These are phyloP conservation scores for Tricholaema leucomelas DNA, from an alignment of 2,113 vertebrate species.

Conservation along the genomic window DNA sequence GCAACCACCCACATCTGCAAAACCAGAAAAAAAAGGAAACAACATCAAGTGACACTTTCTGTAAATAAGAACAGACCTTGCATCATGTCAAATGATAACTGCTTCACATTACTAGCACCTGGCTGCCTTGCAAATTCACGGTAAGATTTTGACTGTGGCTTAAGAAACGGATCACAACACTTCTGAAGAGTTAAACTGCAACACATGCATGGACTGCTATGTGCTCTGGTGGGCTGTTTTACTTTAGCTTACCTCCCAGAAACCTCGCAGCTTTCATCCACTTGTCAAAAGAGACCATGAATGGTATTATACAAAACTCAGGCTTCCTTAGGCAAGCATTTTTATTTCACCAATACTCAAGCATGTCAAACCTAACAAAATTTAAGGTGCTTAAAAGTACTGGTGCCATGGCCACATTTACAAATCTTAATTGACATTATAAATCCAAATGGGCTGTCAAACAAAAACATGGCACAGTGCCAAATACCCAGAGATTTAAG, in stretches of 20 bases:
- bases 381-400: background rate
- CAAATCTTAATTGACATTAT: background rate
- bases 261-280: background rate
- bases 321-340: background rate
- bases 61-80: conserved; percentile 13
- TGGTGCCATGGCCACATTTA: background rate
- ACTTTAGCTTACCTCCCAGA: background rate
- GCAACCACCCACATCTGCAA: conserved; percentile 29
- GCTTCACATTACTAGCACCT: conserved; percentile 9
- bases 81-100: background rate
- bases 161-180: background rate
- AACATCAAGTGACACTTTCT: conserved; percentile 26
- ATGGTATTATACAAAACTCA: background rate
- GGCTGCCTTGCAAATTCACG: background rate
- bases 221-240: background rate
- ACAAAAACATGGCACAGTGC: background rate
- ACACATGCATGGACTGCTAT: background rate
- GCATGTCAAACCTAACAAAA: background rate
- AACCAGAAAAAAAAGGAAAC: background rate
- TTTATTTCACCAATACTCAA: background rate
- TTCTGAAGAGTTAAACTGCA: background rate
- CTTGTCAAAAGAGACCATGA: background rate
- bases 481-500: background rate
- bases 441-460: background rate
- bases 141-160: background rate